Base-by-base conservation (phyloP, 2,797 vertebrate species). In the Mastacembelus armatus region DNA sequence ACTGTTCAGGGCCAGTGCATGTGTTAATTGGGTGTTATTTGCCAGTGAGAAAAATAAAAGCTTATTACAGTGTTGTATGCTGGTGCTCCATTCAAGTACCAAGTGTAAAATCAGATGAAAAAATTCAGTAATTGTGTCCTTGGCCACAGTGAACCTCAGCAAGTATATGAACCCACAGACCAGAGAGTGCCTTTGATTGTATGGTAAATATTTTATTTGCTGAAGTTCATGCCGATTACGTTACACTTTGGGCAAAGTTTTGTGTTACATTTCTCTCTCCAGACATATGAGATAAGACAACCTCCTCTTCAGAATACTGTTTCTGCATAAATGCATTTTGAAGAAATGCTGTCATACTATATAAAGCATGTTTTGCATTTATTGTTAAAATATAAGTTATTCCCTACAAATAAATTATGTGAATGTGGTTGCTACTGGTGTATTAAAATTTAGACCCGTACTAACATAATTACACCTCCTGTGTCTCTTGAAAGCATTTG, bases 121-220 rank as follows among this genome's bases (percentile, higher is more conserved):
- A 52, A 26, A n/a, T 8, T 19, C 24, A 14, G 15, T 27, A 8
- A 29, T 42, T 18, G n/a, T n/a, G n/a, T 35, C 2, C 9, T 26
- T 32, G 16, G 26, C 14, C 21, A 16, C n/a, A 19, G 21, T 21
- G 54, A 27, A n/a, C 35, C 10, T 9, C 33, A 47, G 14, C 5
- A 44, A 55, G n/a, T 22, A 24, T 39, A 24, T 15, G 15, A 30
- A 30, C 18, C 9, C 8, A 1, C 22, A 29, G 4, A 30, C n/a
- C 27, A 43, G 26, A 16, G 22, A 39, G 59, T 10, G 21, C 52
- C 14, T 55, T 21, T 52, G 9, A 49, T 19, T 57, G 7, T 18
- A n/a, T n/a, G n/a, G 30, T 35, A 18, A 47, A 36, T 40, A 38
- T 55, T 63, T 30, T 30, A 32, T 66, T 51, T 47, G n/a, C 44